Evolutionary conservation across 2,797 vertebrate species (phyloP), one percentile per base, ranked within the genome.

Genomic region (Sebastes wilsoni): DNA sequence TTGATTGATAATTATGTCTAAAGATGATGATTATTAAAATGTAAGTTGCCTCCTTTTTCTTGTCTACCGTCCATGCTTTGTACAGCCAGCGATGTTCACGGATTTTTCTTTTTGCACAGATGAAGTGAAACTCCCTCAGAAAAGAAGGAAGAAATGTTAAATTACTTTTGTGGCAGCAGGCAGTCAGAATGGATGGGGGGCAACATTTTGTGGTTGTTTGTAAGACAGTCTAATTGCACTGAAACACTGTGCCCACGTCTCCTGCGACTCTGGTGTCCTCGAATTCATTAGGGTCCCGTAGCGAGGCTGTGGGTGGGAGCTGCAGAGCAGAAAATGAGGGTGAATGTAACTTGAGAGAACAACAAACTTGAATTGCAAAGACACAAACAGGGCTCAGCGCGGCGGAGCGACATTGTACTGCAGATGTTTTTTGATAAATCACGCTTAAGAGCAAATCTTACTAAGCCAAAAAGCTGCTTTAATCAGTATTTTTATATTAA

Each of bases 181-280:
- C 75, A 54, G 49, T 79, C 67, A 49, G 49, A 75, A 56, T 54
- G 30, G 74, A 83, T 46, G 36, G 14, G 36, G 42, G 72, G 22
- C 22, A 65, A 49, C 14, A 61, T 70, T 83, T 71, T 68, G 20
- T 61, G 79, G 36, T 65, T 56, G 56, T 25, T 82, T 20, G 32
- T 65, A 66, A 75, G 34, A 82, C 76, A 85, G 82, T 86, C 38
- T 67, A 85, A 88, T 87, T 86, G 72, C 75, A n/a, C 60, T 55
- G 54, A 62, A 78, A 49, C 72, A 77, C 74, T 71, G 28, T 56
- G 59, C 72, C 66, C 27, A 59, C 30, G 3, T 77, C 65, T 78
- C 34, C 28, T 74, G 55, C 4, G 3, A 79, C 80, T 77, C 30
- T 28, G 30, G 58, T 83, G 84, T 84, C 69, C 66, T 87, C 25